Percentiles rank a stretch among this genome's conserved stretches.
phyloP scores from a whole-genome alignment of 2,113 vertebrate species.

The Oreochromis tanganicae region DNA sequence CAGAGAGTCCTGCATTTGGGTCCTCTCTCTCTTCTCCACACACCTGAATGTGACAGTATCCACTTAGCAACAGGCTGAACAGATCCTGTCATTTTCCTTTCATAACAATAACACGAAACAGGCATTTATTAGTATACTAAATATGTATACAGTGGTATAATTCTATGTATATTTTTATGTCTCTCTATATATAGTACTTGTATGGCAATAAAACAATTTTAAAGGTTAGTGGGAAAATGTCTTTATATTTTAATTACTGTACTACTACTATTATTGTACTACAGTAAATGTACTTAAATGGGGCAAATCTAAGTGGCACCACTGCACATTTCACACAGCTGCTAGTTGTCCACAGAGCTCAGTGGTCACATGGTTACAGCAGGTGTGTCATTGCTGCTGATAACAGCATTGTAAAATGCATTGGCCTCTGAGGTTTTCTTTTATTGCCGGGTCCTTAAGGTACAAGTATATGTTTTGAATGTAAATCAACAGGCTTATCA shows the following conservation, averaged over 20 bases:
- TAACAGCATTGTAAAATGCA: neutral
- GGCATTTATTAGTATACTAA: neutral
- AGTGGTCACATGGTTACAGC: neutral
- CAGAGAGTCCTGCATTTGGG: too few species aligned
- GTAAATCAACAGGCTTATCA: conserved; percentile 11
- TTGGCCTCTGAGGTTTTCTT: neutral
- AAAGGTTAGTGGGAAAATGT: neutral
- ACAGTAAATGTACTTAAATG: neutral
- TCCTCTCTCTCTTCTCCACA: too few species aligned
- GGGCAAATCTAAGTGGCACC: neutral
- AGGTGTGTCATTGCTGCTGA: neutral
- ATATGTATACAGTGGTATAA: neutral
- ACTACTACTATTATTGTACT: neutral
- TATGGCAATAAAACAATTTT: neutral
- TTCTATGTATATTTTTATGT: neutral
- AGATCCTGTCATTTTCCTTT: too few species aligned
- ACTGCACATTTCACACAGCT: neutral
- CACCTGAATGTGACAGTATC: too few species aligned
- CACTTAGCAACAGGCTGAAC: too few species aligned
- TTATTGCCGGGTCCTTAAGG: neutral
- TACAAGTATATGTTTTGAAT: neutral
- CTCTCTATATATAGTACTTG: neutral
- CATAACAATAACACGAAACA: neutral
- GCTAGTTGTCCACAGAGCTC: neutral
- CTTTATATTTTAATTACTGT: neutral